Evolutionary conservation across 2,888 invertebrate genomes (phyloP).

Genomic region (Caradrina clavipalpis): DNA sequence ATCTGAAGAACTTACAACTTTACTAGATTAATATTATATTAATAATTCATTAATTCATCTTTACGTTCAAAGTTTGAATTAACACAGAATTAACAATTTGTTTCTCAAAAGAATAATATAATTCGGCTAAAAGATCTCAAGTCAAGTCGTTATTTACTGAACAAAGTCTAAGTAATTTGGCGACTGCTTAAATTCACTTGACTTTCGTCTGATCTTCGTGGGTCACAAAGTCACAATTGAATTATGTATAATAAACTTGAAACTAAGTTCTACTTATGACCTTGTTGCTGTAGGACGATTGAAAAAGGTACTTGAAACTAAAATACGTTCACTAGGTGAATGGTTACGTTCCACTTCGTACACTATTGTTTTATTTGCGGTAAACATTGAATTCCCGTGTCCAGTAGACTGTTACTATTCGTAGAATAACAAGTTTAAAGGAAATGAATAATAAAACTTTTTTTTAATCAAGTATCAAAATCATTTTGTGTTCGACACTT

Average conservation of each 20-base stretch:
- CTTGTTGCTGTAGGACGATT: conserved; percentile 46
- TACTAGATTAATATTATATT: background rate
- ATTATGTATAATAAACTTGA: conserved; percentile 31
- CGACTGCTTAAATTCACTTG: conserved; percentile 1
- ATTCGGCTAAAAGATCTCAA: background rate
- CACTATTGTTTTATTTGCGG: conserved; percentile 55
- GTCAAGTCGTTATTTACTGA: conserved; percentile 13
- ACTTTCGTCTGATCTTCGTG: conserved; percentile 36
- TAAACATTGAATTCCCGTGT: conserved; percentile 48
- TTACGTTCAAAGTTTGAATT: background rate
- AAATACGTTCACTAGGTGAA: conserved; percentile 56
- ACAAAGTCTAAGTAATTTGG: conserved; percentile 18
- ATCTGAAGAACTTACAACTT: background rate
- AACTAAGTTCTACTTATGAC: conserved; percentile 32
- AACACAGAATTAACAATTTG: background rate
- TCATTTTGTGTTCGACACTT: background rate
- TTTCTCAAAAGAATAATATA: conserved; percentile 4
- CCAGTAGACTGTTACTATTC: conserved; percentile 39
- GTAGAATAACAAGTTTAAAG: conserved; percentile 24
- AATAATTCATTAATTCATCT: background rate
- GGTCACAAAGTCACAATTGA: conserved; percentile 14
- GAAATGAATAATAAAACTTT: conserved; percentile 20
- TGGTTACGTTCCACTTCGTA: conserved; percentile 56
- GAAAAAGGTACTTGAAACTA: conserved; percentile 36
- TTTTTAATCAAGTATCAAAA: conserved; percentile 28